Conservation (phyloP, 2,888 invertebrate species). For the Chymomyza caudatula region DNA sequence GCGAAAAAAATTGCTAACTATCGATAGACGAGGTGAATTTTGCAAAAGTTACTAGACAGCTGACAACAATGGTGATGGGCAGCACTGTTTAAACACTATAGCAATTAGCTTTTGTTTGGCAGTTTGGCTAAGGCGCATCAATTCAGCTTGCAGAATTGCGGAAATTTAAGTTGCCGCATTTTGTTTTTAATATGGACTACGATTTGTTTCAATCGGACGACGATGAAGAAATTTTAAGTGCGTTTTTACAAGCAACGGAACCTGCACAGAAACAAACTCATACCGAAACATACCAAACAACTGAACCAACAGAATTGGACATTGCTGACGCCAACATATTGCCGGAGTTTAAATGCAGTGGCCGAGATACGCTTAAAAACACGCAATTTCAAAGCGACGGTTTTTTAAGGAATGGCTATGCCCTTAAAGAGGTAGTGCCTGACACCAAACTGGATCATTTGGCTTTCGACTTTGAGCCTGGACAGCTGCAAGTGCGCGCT, state of each 20-base stretch:
- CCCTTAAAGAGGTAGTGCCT: slow-evolving; percentile 26
- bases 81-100: neutral
- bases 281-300: slow-evolving; percentile 15
- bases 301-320: neutral
- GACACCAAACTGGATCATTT: slow-evolving; percentile 40
- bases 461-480: slow-evolving; percentile 55
- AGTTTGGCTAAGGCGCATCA: neutral
- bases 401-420: slow-evolving; percentile 68
- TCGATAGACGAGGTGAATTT: neutral
- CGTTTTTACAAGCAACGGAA: slow-evolving; percentile 67
- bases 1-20: neutral
- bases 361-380: slow-evolving; percentile 64
- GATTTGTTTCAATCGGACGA: slow-evolving; percentile 77
- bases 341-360: slow-evolving; percentile 74
- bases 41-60: neutral
- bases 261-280: slow-evolving; percentile 16
- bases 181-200: slow-evolving; percentile 70
- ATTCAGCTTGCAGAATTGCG: neutral
- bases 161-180: neutral
- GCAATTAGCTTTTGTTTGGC: no score
- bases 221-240: slow-evolving; percentile 74
- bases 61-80: neutral
- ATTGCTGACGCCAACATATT: slow-evolving; percentile 24
- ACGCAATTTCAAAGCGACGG: slow-evolving; percentile 60
- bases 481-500: slow-evolving; percentile 47